Percentiles rank a stretch among this genome's conserved stretches.
phyloP scores from a whole-genome alignment of 2,888 invertebrate species.

The Dasysyrphus albostriatus region DNA sequence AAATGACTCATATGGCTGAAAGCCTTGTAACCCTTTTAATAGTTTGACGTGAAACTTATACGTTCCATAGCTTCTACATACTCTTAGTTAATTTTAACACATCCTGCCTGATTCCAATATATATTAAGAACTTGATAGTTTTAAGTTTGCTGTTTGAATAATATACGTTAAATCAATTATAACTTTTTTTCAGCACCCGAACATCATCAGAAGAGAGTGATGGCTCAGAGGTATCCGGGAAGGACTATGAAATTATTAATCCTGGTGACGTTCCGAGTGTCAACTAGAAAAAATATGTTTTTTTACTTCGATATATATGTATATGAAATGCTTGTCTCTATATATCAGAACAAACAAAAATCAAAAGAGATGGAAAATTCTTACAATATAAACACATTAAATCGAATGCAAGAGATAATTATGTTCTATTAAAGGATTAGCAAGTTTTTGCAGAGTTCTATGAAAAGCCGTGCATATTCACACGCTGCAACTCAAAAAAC shows the following conservation, averaged over 20 bases:
- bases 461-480: conserved; percentile 1
- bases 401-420: conserved; percentile 9
- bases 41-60: too few relatives aligned
- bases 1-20: too few relatives aligned
- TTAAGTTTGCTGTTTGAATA: not conserved
- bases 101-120: too few relatives aligned
- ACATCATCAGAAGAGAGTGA: conserved; percentile 87
- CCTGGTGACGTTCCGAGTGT: conserved; percentile 86
- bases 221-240: conserved; percentile 92
- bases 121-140: too few relatives aligned
- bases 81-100: too few relatives aligned
- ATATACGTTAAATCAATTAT: conserved; percentile 8
- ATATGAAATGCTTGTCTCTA: conserved; percentile 45
- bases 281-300: conserved; percentile 77
- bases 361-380: conserved; percentile 1
- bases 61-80: too few relatives aligned
- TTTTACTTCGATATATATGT: conserved; percentile 56
- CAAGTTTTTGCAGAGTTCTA: not conserved
- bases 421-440: conserved; percentile 12
- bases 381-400: conserved; percentile 7
- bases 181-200: conserved; percentile 79
- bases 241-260: conserved; percentile 95
- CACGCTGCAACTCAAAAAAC: conserved; percentile 1
- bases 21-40: too few relatives aligned
- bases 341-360: conserved; percentile 1